These are phyloP conservation scores for Diarsia mendica DNA, from an alignment of 2,888 invertebrate genomes.

Conservation along the genomic window DNA sequence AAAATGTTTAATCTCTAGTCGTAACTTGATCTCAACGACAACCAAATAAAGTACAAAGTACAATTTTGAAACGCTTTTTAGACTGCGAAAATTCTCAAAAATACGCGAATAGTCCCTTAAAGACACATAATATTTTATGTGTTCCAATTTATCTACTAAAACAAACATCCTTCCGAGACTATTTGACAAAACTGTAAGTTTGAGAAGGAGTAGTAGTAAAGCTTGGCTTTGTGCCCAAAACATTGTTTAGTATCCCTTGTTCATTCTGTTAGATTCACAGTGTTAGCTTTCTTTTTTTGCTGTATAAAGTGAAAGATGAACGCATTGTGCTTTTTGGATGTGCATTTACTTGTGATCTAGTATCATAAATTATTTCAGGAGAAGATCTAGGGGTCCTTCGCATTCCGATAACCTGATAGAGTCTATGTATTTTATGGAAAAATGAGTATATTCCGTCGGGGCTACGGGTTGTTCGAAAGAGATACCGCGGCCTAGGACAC, in stretches of 20 bases:
- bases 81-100: not conserved
- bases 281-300: slow-evolving; percentile 11
- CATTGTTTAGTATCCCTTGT: slow-evolving; percentile 31
- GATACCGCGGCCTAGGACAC: too few relatives aligned
- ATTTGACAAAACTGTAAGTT: slow-evolving; percentile 12
- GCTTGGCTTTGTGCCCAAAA: slow-evolving; percentile 35
- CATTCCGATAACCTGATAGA: too few relatives aligned
- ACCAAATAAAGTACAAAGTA: not conserved
- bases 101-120: not conserved
- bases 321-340: not conserved
- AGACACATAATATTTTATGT: not conserved
- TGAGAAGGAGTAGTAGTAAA: not conserved
- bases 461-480: too few relatives aligned
- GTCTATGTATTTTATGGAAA: not conserved
- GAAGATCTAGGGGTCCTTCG: not conserved
- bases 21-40: not conserved
- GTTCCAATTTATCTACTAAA: not conserved
- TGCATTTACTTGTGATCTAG: not conserved
- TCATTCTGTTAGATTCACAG: slow-evolving; percentile 12
- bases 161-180: not conserved
- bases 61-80: not conserved
- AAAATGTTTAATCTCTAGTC: too few relatives aligned
- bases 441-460: too few relatives aligned
- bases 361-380: not conserved
- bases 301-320: slow-evolving; percentile 9